These are phyloP conservation scores for Pipistrellus kuhlii DNA, from an alignment of 2,797 vertebrate species.

Conservation along the genomic window DNA sequence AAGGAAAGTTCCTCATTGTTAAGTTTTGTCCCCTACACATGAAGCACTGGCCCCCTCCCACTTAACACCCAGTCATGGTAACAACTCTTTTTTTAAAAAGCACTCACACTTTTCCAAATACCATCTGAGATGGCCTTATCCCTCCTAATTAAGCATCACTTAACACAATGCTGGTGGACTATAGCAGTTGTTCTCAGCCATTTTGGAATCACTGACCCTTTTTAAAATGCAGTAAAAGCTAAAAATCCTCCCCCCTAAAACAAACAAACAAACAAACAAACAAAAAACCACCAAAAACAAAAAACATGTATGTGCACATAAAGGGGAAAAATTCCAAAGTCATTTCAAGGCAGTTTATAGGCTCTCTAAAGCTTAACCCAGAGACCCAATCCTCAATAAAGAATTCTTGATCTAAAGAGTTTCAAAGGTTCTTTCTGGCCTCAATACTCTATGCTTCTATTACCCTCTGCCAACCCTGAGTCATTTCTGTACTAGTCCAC, in stretches of 20 bases:
- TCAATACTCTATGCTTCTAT: background rate
- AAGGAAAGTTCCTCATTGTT: background rate
- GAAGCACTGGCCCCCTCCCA: background rate
- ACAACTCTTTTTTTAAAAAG: background rate
- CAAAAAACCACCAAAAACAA: background rate
- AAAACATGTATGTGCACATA: background rate
- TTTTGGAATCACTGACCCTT: background rate
- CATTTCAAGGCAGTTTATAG: background rate
- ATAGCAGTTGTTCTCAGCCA: background rate
- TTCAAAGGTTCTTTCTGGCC: background rate
- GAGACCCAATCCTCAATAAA: background rate
- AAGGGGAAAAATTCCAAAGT: background rate
- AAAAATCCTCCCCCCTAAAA: background rate
- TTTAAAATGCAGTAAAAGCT: conserved; percentile 19
- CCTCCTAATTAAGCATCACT: background rate
- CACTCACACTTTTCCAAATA: background rate
- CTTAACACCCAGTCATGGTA: background rate
- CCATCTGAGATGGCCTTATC: background rate
- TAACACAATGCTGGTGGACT: background rate
- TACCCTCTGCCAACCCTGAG: background rate
- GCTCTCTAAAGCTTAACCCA: background rate
- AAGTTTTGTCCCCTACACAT: background rate
- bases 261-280: background rate
- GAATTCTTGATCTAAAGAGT: background rate
- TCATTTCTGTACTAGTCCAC: background rate